A percentile compares a stretch with the other conserved stretches of the same genome.
phyloP scores from a whole-genome alignment of 2,113 vertebrate genomes.

The Megalops atlanticus region DNA sequence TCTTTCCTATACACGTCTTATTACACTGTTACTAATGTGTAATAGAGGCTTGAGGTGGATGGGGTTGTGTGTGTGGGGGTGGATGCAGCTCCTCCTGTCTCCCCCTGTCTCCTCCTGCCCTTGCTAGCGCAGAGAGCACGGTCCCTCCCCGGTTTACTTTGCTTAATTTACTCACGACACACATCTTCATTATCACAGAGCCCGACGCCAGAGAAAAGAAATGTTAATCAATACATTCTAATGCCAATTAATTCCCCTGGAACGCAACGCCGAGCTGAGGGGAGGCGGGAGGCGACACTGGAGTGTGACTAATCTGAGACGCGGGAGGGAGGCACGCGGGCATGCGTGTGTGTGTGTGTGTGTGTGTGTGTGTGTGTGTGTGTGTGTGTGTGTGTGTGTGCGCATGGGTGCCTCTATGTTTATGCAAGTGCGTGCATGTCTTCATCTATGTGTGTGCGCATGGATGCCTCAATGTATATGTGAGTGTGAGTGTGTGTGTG shows the following conservation, averaged over 20 bases:
- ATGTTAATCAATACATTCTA: background rate
- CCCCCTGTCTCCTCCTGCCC: constrained; percentile 14
- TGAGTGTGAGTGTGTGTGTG: too few relatives aligned
- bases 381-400: background rate
- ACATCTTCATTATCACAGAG: background rate
- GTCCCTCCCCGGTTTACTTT: background rate
- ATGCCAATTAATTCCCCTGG: background rate
- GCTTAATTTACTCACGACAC: background rate
- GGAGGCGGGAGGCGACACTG: background rate
- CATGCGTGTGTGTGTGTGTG: background rate
- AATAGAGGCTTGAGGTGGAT: background rate
- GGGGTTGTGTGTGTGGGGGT: constrained; percentile 6
- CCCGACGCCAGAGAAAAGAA: background rate
- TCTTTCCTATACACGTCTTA: background rate
- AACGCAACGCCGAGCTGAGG: background rate
- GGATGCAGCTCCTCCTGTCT: constrained; percentile 11
- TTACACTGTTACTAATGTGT: background rate
- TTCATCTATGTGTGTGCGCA: too few relatives aligned
- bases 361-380: background rate
- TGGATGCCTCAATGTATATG: too few relatives aligned
- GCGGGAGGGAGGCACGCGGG: background rate
- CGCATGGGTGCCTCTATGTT: background rate
- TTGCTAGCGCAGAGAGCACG: background rate
- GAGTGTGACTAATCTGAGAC: background rate
- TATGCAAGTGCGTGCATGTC: background rate